phyloP scores from a whole-genome alignment of 2,797 vertebrate genomes.

The Oryzias sinensis region DNA sequence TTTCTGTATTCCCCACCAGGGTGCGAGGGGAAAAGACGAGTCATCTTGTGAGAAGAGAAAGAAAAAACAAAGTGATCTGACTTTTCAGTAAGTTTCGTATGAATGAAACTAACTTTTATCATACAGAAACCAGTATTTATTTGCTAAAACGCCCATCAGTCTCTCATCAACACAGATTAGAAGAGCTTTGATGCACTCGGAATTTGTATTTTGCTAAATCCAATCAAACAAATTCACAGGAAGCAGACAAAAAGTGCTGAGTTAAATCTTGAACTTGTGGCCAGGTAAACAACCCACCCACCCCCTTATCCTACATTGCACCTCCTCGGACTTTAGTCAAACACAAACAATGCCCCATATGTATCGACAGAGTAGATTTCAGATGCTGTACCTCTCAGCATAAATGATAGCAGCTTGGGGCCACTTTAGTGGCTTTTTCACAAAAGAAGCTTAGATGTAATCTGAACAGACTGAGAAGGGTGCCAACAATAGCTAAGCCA shows the following conservation, averaged over 20 bases:
- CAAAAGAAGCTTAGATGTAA: conserved; percentile 79
- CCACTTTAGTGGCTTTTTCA: conserved; percentile 52
- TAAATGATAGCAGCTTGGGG: conserved; percentile 53
- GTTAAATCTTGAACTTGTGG: background rate
- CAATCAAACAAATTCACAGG: no score
- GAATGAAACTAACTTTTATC: no score
- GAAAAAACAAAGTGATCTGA: background rate
- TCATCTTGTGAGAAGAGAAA: no score
- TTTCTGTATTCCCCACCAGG: conserved; percentile 39
- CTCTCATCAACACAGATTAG: no score
- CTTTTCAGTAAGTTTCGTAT: background rate
- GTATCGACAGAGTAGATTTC: conserved; percentile 54
- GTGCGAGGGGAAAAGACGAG: background rate
- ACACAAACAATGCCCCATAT: conserved; percentile 39
- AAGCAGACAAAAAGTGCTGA: no score
- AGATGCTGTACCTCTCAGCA: conserved; percentile 34
- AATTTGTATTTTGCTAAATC: no score
- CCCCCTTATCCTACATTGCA: conserved; percentile 1
- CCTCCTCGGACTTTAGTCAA: conserved; percentile 41
- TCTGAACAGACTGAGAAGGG: conserved; percentile 70
- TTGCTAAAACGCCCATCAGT: no score
- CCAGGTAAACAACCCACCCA: conserved; percentile 5
- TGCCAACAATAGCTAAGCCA: conserved; percentile 70
- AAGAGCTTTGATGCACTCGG: no score
- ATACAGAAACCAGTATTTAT: no score